A percentile compares a stretch with the other conserved stretches of the same genome.
phyloP scores from a whole-genome alignment of 1,140 invertebrate genomes.

The Probaryconus sp. region DNA sequence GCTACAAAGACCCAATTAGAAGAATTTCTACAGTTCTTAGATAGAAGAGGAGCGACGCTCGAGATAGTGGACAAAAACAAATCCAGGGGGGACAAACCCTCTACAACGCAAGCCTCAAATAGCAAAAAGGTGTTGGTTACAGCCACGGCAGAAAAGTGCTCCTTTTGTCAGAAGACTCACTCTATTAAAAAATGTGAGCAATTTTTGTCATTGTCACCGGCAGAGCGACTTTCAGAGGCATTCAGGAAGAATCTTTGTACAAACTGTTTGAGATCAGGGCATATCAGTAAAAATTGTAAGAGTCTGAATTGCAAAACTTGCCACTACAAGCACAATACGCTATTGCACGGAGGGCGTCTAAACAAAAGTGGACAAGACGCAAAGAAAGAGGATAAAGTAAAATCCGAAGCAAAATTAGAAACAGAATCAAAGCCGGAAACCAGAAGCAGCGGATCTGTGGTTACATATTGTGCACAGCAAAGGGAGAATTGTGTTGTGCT shows the following conservation, averaged over 20 bases:
- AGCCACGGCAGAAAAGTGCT: background rate
- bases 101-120: background rate
- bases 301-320: conserved; percentile 1
- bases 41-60: background rate
- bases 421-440: no score
- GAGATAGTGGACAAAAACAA: background rate
- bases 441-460: no score
- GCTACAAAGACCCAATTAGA: background rate
- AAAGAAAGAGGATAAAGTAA: no score
- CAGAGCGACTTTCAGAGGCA: background rate
- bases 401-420: no score
- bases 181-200: conserved; percentile 1
- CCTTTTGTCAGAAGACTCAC: background rate
- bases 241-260: background rate
- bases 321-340: background rate
- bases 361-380: no score
- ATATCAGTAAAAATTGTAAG: conserved; percentile 5
- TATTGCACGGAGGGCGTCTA: no score
- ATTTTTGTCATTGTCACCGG: background rate
- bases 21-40: background rate
- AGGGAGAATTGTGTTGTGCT: background rate
- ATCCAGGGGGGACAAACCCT: background rate
- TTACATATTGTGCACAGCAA: conserved; percentile 5
- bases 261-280: conserved; percentile 8
- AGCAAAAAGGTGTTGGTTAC: background rate